Evolutionary conservation across 2,113 vertebrate species (phyloP).

Genomic region (Zosterops hypoxanthus): DNA sequence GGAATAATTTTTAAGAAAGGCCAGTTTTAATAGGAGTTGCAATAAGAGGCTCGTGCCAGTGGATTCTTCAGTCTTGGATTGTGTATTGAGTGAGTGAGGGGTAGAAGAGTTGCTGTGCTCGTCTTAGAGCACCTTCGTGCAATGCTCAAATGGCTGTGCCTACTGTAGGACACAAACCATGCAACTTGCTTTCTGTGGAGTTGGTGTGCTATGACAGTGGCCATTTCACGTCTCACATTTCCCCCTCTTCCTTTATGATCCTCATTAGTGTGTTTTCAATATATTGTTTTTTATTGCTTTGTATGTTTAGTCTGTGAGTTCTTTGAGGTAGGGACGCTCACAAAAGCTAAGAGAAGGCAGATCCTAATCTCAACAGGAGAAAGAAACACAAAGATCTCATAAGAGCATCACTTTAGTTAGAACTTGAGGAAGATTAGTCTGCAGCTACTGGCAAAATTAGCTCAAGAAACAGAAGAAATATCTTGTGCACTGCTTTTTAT

Average conservation of each 20-base stretch:
- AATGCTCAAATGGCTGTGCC: background rate
- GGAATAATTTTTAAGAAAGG: background rate
- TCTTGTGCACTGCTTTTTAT: background rate
- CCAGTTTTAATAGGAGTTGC: background rate
- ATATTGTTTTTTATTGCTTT: background rate
- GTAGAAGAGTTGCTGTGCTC: background rate
- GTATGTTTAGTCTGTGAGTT: background rate
- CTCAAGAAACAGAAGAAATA: background rate
- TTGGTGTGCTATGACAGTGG: background rate
- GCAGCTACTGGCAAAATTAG: background rate
- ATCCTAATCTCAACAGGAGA: background rate
- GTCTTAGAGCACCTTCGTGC: background rate
- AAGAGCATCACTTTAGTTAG: background rate
- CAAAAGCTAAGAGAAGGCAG: background rate
- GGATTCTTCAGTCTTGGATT: background rate
- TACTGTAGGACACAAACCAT: background rate
- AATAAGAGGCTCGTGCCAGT: background rate
- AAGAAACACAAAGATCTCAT: background rate
- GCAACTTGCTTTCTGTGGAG: background rate
- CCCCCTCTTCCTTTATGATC: background rate
- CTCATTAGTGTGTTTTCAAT: background rate
- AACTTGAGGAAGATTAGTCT: background rate
- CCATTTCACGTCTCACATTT: background rate
- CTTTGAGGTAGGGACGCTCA: background rate
- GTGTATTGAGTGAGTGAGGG: rapidly evolving